These are phyloP conservation scores for Albula goreensis DNA, from an alignment of 2,113 vertebrate genomes.

Conservation along the genomic window DNA sequence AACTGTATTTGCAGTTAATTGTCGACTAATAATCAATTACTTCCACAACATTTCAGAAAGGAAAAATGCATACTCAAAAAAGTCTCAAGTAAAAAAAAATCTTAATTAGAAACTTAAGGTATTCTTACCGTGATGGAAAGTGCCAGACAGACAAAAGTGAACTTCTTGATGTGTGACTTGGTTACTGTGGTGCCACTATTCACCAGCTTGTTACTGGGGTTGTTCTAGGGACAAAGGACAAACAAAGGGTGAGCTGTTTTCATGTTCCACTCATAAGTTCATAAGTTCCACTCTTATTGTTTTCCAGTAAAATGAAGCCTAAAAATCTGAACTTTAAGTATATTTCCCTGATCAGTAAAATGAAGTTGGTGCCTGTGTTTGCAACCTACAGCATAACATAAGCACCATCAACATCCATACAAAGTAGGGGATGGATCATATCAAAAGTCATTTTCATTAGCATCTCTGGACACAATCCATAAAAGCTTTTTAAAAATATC, in stretches of 20 bases:
- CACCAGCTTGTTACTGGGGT: constrained; percentile 82
- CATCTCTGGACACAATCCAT: too few relatives aligned
- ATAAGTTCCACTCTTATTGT: background rate
- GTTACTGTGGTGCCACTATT: constrained; percentile 67
- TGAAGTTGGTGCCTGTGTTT: background rate
- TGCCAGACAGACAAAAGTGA: constrained; percentile 87
- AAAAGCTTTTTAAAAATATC: background rate
- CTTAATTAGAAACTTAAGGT: background rate
- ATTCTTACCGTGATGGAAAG: constrained; percentile 83
- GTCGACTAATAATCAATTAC: too few relatives aligned
- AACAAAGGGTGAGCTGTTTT: background rate
- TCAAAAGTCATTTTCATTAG: background rate
- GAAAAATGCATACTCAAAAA: too few relatives aligned
- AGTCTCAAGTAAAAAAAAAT: background rate
- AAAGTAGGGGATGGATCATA: background rate
- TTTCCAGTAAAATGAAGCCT: background rate
- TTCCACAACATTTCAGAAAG: too few relatives aligned
- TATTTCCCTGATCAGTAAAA: background rate
- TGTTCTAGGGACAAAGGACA: constrained; percentile 69
- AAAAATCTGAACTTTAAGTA: background rate
- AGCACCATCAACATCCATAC: background rate
- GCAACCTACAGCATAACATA: background rate
- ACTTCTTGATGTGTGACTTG: constrained; percentile 83
- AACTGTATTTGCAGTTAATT: too few relatives aligned
- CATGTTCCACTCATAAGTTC: too few relatives aligned